Conservation (phyloP, 2,113 vertebrate genomes). For the Coracopsis vasa region DNA sequence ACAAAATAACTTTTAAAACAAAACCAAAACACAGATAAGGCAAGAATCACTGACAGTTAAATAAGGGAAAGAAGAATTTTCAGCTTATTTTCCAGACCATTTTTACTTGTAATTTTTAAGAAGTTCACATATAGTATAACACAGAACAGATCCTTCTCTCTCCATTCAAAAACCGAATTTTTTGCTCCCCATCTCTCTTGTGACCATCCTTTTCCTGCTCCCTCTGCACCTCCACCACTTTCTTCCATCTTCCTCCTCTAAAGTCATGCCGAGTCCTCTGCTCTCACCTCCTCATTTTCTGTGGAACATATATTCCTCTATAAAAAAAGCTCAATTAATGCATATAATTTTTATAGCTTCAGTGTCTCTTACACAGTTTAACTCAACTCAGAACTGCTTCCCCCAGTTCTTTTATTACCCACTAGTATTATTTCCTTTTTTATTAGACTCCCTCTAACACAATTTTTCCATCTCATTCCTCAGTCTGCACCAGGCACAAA, state of each 20-base stretch:
- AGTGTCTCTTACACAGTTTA: not conserved
- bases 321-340: not conserved
- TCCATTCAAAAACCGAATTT: not conserved
- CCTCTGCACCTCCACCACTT: not conserved
- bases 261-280: not conserved
- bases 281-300: not conserved
- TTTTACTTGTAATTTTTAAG: not conserved
- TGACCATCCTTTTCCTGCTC: not conserved
- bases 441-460: not conserved
- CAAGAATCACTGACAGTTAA: not conserved
- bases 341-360: not conserved
- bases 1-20: conserved; percentile 81
- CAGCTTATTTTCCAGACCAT: not conserved
- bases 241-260: not conserved
- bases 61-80: not conserved
- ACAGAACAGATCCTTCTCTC: not conserved
- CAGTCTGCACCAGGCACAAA: not conserved
- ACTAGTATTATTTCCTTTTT: not conserved
- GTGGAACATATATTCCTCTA: not conserved
- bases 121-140: not conserved
- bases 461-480: not conserved
- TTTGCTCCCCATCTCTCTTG: not conserved
- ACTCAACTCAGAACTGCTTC: not conserved
- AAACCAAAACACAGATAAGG: not conserved
- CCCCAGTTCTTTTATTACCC: not conserved